Evolutionary conservation across 2,113 vertebrate genomes (phyloP).

Genomic region (Cyanistes caeruleus): DNA sequence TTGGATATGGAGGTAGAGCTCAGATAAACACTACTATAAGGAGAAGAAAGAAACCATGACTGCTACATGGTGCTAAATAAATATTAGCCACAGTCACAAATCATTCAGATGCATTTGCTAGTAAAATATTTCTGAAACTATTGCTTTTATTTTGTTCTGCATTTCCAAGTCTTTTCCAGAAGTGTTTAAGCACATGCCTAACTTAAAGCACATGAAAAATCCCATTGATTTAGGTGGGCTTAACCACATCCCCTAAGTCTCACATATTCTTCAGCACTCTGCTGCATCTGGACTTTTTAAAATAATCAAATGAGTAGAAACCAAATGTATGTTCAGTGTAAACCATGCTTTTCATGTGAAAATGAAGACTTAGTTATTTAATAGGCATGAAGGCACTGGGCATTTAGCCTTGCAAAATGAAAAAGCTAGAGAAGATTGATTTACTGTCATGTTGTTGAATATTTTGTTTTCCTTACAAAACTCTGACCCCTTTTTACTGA

Average conservation of each 20-base stretch:
- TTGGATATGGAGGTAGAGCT: neutral
- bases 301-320: neutral
- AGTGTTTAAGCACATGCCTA: neutral
- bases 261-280: neutral
- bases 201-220: slow-evolving; percentile 13
- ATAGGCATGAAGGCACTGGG: neutral
- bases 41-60: slow-evolving; percentile 8
- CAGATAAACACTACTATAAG: neutral
- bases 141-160: slow-evolving; percentile 1
- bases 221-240: neutral
- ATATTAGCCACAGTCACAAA: slow-evolving; percentile 32
- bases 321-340: neutral
- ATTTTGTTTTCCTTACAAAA: neutral
- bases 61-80: slow-evolving; percentile 18
- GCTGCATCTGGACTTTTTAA: neutral
- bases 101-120: slow-evolving; percentile 1
- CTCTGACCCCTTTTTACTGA: neutral
- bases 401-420: neutral
- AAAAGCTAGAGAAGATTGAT: neutral
- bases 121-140: slow-evolving; percentile 46
- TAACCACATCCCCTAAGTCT: neutral
- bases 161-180: slow-evolving; percentile 3
- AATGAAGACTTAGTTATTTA: neutral
- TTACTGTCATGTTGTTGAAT: neutral
- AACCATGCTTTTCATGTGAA: neutral